phyloP scores from a whole-genome alignment of 1,140 invertebrate genomes.

The Trialeurodes vaporariorum region DNA sequence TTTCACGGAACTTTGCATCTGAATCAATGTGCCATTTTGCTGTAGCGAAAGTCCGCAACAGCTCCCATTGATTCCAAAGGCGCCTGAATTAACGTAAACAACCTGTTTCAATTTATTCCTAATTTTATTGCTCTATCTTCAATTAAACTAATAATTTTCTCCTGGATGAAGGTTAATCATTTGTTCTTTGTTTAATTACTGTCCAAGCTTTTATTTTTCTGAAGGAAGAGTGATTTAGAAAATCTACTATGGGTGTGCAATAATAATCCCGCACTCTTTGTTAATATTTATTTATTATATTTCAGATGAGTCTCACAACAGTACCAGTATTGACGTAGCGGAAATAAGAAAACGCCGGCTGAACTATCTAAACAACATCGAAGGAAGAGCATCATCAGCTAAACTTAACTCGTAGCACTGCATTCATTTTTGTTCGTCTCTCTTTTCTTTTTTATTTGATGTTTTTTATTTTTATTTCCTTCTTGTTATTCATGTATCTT shows the following conservation, averaged over 20 bases:
- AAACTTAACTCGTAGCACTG: neutral
- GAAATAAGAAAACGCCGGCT: neutral
- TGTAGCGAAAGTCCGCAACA: no score
- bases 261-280: neutral
- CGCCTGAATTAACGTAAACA: no score
- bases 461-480: neutral
- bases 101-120: neutral
- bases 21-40: no score
- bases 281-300: neutral
- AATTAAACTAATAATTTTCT: no score
- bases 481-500: no score
- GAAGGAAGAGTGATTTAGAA: neutral
- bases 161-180: no score
- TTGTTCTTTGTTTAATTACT: no score
- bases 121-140: no score
- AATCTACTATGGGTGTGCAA: neutral
- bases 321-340: neutral
- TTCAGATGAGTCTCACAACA: neutral
- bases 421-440: neutral
- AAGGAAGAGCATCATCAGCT: neutral
- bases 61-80: no score
- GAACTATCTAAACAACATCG: neutral
- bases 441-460: neutral
- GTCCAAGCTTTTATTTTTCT: neutral
- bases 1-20: no score